Base-by-base conservation (phyloP, 1,140 invertebrate species). In the Camponotus floridanus region DNA sequence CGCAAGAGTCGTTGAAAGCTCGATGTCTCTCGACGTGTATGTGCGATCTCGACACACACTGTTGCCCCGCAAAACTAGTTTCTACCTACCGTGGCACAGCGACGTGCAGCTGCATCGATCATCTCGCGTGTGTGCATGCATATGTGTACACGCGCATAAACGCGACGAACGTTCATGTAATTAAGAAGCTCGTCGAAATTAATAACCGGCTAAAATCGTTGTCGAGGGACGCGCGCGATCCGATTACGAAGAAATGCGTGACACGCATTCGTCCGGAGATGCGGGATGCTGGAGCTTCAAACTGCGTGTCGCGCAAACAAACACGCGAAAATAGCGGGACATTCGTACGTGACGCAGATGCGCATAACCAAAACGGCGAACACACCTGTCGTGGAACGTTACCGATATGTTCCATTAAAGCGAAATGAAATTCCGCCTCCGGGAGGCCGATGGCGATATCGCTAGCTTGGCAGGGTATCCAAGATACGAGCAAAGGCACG, bases 341-440 rank as follows among this genome's bases (percentile, higher is more conserved):
- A n/a, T 36, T 39, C 36, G 36, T 31, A 21, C 15, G 36, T 39
- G 21, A 21, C 33, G 39, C 9, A 51, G 15, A 18, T 21, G 15
- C 7, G 55, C 18, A 33, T 3, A 39, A 73, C 3, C 71, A 7
- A 62, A 57, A 76, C 7, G 36, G 9, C 4, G 31, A 59, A 21
- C 11, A n/a, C 62, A n/a, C 62, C 26, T 2, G 4, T 15, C n/a
- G 57, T 13, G 11, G 4, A 1, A 8, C 18, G 21, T 45, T 6
- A 33, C n/a, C 55, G 68, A 83, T 83, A 74, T 90, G 86, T 93
- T 92, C 92, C 92, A 93, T 93, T 92, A 93, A 92, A 93, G 90
- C 90, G 91, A 93, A 92, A 93, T 93, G 92, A 91, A 93, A 93
- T 93, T 91, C 88, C 92, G 79, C 71, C 33, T 85, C 31, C 61